Evolutionary conservation across 2,113 vertebrate species (phyloP), one percentile per base, ranked within the genome.

Genomic region (Donacobius atricapilla): DNA sequence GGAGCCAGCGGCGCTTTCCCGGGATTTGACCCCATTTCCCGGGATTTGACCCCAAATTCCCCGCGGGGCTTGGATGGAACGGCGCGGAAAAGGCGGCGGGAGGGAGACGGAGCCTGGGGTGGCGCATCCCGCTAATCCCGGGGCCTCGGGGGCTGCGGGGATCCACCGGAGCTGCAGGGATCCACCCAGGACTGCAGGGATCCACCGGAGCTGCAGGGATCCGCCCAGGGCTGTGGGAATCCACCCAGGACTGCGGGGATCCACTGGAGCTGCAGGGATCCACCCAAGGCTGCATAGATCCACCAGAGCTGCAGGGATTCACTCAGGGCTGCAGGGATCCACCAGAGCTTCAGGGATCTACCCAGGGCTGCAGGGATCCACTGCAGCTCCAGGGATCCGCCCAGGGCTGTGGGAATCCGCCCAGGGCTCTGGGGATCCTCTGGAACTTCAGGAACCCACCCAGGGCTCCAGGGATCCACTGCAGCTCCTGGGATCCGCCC

Each of bases 71-170:
- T 75, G 3, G 22, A 89, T 33, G 8, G 24, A 79, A 6, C 12
- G 16, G 45, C 5, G 30, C 45, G 25, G 92, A 40, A 83, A 64
- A 50, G 42, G 70, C 11, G 17, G 39, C 4, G 5, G 77, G 48
- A 1, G 18, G 44, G 64, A 42, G 39, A 21, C 17, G 13, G 33
- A 33, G 73, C 73, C 68, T 8, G 8, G 23, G 68, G 79, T 3
- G 16, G 18, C 7, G 3, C 45, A 18, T 9, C 80, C 76, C 4
- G 19, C 50, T 15, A n/a, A 39, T 28, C 45, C 30, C 8, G 2
- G 18, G 1, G 2, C 15, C 25, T 3, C 27, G 1, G 4, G 3
- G 2, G 17, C 64, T 20, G 9, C 2, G 3, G n/a, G 42, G 35
- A 31, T 13, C 2, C 1, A 4, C 48, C n/a, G n/a, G n/a, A n/a